Evolutionary conservation across 64 coral and sea anemone genomes (phyloP), one percentile per base, ranked within the genome.

Genomic region (Orbicella faveolata): DNA sequence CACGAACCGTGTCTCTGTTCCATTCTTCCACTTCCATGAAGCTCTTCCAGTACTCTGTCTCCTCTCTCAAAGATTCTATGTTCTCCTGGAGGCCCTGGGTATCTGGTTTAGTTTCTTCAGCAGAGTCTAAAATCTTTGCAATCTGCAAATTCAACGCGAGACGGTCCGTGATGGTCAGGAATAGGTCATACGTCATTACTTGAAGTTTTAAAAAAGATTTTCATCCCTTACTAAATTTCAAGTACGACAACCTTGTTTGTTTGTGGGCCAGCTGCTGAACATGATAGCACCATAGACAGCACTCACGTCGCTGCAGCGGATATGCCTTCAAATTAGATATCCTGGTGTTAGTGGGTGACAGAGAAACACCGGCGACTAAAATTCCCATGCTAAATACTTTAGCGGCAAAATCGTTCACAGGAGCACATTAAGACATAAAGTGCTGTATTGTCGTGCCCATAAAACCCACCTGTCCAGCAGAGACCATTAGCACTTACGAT

Each of bases 11-110:
- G 1, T 70, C 34, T 65, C 44, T 85, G 65, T 85, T 73, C 82
- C 82, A 52, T 10, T 72, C 82, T 1, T 85, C 82, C 37, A 69
- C 4, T 53, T 85, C 82, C 82, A 85, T 85, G 39, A 85, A 85
- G 10, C 23, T 52, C 23, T 21, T 70, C 82, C 82, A 85, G 36
- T 73, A 2, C 4, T 85, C 82, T 18, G 53, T 85, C 21, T 85
- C 82, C 36, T 72, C 52, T 23, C 36, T 70, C 9, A 85, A 37
- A 4, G 82, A 85, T 13, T 39, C 21, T 72, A 85, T 26, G 64
- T 72, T 85, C 3, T 52, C 70, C 10, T 68, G 82, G 8, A 85
- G 9, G 65, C 65, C 53, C 66, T n/a, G 82, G 20, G 41, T 39
- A 23, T 85, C 63, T 72, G 36, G 37, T 26, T 70, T 2, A 51